Percentiles rank a stretch among this genome's conserved stretches.
Conservation (phyloP, 2,113 vertebrate species). For the Sitta europaea region DNA sequence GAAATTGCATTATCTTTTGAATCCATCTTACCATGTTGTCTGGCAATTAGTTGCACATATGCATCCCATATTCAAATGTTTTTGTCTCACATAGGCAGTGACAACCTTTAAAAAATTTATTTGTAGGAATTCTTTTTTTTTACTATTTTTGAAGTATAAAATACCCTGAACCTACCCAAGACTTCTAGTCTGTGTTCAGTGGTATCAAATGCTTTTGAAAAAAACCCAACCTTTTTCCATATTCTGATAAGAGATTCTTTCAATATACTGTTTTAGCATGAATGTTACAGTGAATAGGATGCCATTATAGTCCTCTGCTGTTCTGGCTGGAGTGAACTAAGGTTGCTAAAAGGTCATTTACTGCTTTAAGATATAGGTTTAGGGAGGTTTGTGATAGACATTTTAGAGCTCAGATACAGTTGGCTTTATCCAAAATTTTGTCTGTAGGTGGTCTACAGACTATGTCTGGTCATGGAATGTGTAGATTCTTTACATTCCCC, state of each 20-base stretch:
- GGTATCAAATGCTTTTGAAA: background rate
- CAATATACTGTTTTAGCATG: background rate
- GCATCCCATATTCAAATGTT: background rate
- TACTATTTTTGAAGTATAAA: background rate
- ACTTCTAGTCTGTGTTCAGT: background rate
- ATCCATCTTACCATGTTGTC: slow-evolving; percentile 10
- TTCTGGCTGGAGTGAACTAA: background rate
- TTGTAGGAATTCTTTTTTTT: background rate
- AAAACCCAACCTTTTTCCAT: fast-evolving
- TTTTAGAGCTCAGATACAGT: background rate
- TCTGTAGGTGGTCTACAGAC: background rate
- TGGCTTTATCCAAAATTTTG: background rate
- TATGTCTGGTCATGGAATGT: background rate
- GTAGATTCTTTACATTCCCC: background rate
- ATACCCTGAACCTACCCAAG: background rate
- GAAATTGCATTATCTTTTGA: slow-evolving; percentile 65
- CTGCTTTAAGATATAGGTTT: background rate
- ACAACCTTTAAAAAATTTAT: background rate
- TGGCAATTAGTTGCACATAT: background rate
- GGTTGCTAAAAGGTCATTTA: background rate
- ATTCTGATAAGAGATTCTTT: background rate
- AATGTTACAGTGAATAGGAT: background rate
- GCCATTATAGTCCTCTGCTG: background rate
- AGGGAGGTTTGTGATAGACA: fast-evolving
- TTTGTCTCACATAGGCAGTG: background rate